phyloP scores from a whole-genome alignment of 1,140 invertebrate genomes.

The Drosophila ercepeae region DNA sequence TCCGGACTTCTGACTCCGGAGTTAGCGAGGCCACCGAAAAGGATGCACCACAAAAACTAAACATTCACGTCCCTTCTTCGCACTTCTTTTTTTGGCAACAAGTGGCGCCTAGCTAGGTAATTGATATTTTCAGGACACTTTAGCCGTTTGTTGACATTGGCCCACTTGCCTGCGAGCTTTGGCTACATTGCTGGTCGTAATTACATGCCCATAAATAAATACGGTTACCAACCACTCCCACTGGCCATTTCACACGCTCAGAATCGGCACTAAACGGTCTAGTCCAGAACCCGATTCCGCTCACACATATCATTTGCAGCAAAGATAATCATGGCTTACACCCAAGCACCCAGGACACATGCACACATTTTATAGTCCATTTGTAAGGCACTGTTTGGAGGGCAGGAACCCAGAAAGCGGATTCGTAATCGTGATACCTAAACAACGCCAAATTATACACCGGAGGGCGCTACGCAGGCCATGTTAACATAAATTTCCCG shows the following conservation, averaged over 20 bases:
- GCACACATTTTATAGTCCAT: conserved; percentile 47
- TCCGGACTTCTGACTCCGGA: background rate
- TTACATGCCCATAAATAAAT: conserved; percentile 58
- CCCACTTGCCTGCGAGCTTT: background rate
- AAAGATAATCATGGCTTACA: conserved; percentile 82
- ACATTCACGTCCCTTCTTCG: conserved; percentile 8
- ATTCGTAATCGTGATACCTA: conserved; percentile 79
- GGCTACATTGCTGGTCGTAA: conserved; percentile 23
- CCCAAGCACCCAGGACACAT: conserved; percentile 54
- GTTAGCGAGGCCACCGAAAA: conserved; percentile 34
- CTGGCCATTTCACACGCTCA: conserved; percentile 61
- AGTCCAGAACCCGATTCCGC: conserved; percentile 6
- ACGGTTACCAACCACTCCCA: conserved; percentile 33
- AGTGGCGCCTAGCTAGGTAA: conserved; percentile 35
- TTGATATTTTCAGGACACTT: conserved; percentile 39
- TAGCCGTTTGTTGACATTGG: conserved; percentile 31
- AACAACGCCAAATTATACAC: conserved; percentile 82
- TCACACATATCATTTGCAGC: conserved; percentile 77
- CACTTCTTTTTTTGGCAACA: conserved; percentile 45
- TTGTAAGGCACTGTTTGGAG: conserved; percentile 1
- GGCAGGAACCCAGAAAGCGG: conserved; percentile 6
- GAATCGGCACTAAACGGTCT: conserved; percentile 44
- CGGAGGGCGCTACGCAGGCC: conserved; percentile 78
- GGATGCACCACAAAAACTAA: conserved; percentile 71
- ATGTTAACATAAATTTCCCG: conserved; percentile 83